These are phyloP conservation scores for Puffinus mauretanicus DNA, from an alignment of 2,113 vertebrate genomes.

Conservation along the genomic window DNA sequence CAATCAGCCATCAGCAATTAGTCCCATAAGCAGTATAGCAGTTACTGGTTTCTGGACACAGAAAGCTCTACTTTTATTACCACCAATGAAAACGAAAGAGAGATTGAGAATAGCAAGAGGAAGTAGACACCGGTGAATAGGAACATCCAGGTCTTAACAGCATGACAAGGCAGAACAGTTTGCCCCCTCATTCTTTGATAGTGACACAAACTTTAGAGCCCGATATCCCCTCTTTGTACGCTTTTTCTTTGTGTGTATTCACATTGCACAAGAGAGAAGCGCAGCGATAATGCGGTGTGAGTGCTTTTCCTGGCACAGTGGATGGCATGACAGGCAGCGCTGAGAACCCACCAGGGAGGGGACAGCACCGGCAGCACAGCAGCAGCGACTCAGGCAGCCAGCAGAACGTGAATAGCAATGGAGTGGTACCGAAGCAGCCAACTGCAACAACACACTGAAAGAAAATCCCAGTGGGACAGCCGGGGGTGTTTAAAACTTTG, in stretches of 20 bases:
- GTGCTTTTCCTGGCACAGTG: background rate
- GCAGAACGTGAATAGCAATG: background rate
- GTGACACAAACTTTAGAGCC: background rate
- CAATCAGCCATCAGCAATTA: background rate
- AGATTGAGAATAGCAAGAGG: background rate
- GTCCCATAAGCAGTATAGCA: background rate
- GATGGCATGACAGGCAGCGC: background rate
- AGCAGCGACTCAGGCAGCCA: background rate
- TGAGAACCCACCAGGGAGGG: accelerated
- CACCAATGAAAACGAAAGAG: background rate
- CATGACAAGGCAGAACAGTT: background rate
- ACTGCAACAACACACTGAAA: background rate
- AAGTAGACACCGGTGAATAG: background rate
- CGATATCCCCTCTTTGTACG: accelerated
- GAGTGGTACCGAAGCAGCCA: background rate
- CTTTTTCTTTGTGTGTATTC: background rate
- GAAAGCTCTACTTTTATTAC: background rate
- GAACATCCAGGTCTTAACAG: background rate
- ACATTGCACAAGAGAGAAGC: accelerated
- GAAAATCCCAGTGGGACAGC: background rate
- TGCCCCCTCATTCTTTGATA: background rate
- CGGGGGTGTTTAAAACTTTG: background rate
- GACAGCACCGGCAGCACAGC: background rate
- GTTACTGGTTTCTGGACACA: background rate
- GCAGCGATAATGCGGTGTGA: accelerated